Base-by-base conservation (phyloP, 2,888 invertebrate genomes). In the Drymonia ruficornis region DNA sequence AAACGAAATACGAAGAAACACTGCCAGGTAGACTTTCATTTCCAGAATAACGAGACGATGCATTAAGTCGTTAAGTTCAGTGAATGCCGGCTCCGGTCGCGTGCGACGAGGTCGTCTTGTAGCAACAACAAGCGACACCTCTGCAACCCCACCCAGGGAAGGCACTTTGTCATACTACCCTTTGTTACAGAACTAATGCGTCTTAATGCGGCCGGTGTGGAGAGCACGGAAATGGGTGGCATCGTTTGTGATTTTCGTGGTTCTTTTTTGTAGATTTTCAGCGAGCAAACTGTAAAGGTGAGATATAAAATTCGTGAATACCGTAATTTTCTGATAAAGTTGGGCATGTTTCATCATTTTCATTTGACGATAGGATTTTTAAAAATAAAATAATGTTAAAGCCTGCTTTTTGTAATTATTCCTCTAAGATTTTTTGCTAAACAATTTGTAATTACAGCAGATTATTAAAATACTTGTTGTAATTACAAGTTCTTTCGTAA, bases 181-280 rank as follows among this genome's bases (percentile, higher is more conserved):
- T 87, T 88, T 89, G 87, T 88, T 78, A 81, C 74, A 65, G 72
- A 80, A 81, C 83, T 87, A 87, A 88, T 86, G 86, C 83, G 78
- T 76, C 81, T 86, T 84, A 85, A 86, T 83, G 84, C 75, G 72
- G 70, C 67, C 72, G 67, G 70, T 77, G 70, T 76, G 71, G 72
- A 77, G 76, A 78, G 74, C 75, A 63, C 72, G 80, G 79, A 81
- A 87, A 86, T 77, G 78, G 76, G 67, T 63, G 63, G 63, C 68
- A 71, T 75, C 81, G 73, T 83, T 83, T 79, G 76, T 68, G 72
- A 76, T 73, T 76, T 70, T 74, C 68, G 72, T 67, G 51, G 47
- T 68, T 55, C 61, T 68, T 66, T 65, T 53, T 55, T 59, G 38
- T 46, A 49, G 19, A 29, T 34, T 43, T 28, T 34, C 49, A 44